These are phyloP conservation scores for Amphipyra tragopoginis DNA, from an alignment of 2,888 invertebrate genomes.

Conservation along the genomic window DNA sequence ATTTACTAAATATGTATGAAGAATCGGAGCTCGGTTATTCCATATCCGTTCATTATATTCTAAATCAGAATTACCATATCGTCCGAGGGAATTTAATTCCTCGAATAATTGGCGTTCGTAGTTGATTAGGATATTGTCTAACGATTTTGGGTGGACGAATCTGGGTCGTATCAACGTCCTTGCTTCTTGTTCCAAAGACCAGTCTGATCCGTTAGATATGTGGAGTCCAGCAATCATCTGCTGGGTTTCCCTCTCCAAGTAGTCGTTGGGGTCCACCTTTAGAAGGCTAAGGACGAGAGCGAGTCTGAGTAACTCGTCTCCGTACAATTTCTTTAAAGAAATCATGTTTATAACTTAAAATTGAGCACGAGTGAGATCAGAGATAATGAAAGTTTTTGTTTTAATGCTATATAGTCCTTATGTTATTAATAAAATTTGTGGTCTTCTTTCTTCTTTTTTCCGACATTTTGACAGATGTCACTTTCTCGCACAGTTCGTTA, in stretches of 20 bases:
- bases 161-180: slow-evolving; percentile 90
- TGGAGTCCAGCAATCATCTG: slow-evolving; percentile 90
- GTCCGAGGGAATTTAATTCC: slow-evolving; percentile 93
- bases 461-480: slow-evolving; percentile 82
- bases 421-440: slow-evolving; percentile 45
- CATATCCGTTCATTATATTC: slow-evolving; percentile 85
- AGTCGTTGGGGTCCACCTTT: slow-evolving; percentile 93
- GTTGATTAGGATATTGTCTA: slow-evolving; percentile 92
- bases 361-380: slow-evolving; percentile 62
- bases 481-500: slow-evolving; percentile 55
- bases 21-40: slow-evolving; percentile 77
- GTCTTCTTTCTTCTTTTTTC: slow-evolving; percentile 84
- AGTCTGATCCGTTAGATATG: slow-evolving; percentile 92
- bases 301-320: slow-evolving; percentile 95
- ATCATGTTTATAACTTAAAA: slow-evolving; percentile 89
- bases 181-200: slow-evolving; percentile 90
- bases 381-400: slow-evolving; percentile 26
- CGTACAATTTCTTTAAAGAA: slow-evolving; percentile 94
- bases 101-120: slow-evolving; percentile 93
- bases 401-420: slow-evolving; percentile 54
- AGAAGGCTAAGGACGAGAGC: slow-evolving; percentile 95
- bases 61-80: slow-evolving; percentile 72
- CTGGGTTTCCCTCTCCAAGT: slow-evolving; percentile 90
- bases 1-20: slow-evolving; percentile 88
- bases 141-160: slow-evolving; percentile 92